Conservation (phyloP, 1,140 invertebrate species). For the Ceratosolen fusciceps region DNA sequence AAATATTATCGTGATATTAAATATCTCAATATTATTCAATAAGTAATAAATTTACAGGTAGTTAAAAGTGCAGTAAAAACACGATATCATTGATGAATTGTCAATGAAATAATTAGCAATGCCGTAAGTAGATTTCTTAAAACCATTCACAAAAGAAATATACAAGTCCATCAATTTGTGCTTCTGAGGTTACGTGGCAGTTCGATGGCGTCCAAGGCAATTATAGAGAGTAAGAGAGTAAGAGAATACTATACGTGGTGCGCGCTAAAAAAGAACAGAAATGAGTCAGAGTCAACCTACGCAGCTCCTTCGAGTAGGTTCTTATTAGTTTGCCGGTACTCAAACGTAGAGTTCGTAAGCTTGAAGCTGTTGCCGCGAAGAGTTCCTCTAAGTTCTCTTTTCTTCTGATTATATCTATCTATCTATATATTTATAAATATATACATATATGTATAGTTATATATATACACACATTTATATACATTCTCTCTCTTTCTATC, state of each 20-base stretch:
- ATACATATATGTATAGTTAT: background rate
- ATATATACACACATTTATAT: no score
- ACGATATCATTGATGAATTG: background rate
- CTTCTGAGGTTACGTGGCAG: background rate
- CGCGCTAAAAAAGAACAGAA: background rate
- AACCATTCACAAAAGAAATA: background rate
- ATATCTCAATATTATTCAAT: no score
- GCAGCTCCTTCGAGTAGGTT: conserved; percentile 13
- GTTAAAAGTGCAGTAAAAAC: background rate
- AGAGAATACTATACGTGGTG: background rate
- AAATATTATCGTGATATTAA: no score
- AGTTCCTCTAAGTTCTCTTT: conserved; percentile 34
- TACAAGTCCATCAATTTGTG: background rate
- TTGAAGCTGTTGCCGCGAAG: background rate
- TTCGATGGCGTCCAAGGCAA: background rate
- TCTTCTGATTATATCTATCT: background rate
- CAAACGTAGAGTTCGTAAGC: background rate
- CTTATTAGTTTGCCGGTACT: conserved; percentile 1
- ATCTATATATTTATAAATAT: background rate
- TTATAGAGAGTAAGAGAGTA: no score
- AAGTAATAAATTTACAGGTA: no score
- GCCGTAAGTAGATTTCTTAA: background rate
- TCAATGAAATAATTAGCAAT: background rate
- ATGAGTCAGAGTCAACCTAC: background rate
- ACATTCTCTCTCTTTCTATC: no score